Evolutionary conservation across 2,113 vertebrate species (phyloP).

Genomic region (Peromyscus polionotus): DNA sequence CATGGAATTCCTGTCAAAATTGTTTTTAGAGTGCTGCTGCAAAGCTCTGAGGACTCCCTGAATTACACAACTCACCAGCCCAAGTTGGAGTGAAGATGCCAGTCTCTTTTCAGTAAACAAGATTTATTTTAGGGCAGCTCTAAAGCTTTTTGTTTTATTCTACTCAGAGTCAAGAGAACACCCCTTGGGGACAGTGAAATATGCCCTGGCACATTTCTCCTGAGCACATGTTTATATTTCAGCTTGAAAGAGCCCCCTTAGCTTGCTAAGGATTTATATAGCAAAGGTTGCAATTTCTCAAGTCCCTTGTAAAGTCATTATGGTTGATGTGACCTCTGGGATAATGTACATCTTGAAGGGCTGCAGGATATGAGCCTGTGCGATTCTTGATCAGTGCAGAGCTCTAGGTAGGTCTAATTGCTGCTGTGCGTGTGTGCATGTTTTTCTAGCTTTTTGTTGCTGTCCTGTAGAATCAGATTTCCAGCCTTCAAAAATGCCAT

Average conservation of each 20-base stretch:
- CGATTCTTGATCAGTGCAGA: not conserved
- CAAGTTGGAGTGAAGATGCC: constrained; percentile 33
- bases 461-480: not conserved
- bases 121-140: constrained; percentile 71
- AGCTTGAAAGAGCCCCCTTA: constrained; percentile 54
- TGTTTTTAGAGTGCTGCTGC: constrained; percentile 33
- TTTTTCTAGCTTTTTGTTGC: not conserved
- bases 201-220: constrained; percentile 62
- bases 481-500: not conserved
- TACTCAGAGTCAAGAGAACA: constrained; percentile 60
- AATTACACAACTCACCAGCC: constrained; percentile 40
- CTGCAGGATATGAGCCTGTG: not conserved
- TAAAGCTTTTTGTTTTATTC: constrained; percentile 75
- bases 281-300: constrained; percentile 70
- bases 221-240: constrained; percentile 77
- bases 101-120: constrained; percentile 41
- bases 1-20: constrained; percentile 61
- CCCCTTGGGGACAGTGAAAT: constrained; percentile 76
- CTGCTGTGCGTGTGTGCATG: not conserved
- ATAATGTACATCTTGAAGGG: constrained; percentile 41
- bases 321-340: constrained; percentile 63
- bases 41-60: constrained; percentile 19
- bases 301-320: constrained; percentile 71
- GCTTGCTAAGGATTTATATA: constrained; percentile 69
- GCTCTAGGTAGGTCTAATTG: constrained; percentile 12